Evolutionary conservation across 2,888 invertebrate genomes (phyloP), one percentile per base, ranked within the genome.

Genomic region (Acanthococcus lagerstroemiae): DNA sequence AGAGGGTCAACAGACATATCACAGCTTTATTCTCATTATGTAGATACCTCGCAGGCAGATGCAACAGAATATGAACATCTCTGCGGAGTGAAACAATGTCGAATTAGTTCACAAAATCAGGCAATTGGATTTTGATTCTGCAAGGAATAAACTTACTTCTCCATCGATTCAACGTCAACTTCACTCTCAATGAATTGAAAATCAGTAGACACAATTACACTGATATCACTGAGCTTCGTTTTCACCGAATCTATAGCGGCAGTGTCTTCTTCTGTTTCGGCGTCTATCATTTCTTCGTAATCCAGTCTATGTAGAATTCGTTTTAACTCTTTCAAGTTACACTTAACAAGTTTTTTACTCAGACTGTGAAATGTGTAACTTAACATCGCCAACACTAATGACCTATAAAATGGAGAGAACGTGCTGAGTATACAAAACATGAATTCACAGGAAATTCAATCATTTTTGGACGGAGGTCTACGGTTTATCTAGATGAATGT

Each of bases 261-360:
- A 9, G 24, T 26, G 24, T 52, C 52, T 15, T 52, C 27, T 9
- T 52, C 61, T 27, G 3, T 46, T 17, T 61, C 61, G 5, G 52
- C 50, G 17, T 24, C 6, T 15, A 61, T 21, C 61, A 61, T 52
- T 61, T 61, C 30, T 61, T 52, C 52, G 37, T 50, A 61, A 61
- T 61, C 44, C 1, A 61, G 22, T 24, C n/a, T 19, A 15, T 22
- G 54, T 15, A 54, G 4, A 19, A 61, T 61, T 52, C 44, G 30
- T 52, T 54, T 61, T 17, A 54, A 1, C 25, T 61, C 61, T n/a
- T 57, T 66, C 50, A 57, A 7, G 9, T 56, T 37, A 3, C 12
- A 30, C n/a, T 30, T 25, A 15, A 22, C 15, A 15, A 66, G 50
- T 24, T 56, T 26, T 37, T 50, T 66, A 27, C 66, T 37, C 22